These are phyloP conservation scores for Eupeodes latifasciatus DNA, from an alignment of 2,888 invertebrate species.

Conservation along the genomic window DNA sequence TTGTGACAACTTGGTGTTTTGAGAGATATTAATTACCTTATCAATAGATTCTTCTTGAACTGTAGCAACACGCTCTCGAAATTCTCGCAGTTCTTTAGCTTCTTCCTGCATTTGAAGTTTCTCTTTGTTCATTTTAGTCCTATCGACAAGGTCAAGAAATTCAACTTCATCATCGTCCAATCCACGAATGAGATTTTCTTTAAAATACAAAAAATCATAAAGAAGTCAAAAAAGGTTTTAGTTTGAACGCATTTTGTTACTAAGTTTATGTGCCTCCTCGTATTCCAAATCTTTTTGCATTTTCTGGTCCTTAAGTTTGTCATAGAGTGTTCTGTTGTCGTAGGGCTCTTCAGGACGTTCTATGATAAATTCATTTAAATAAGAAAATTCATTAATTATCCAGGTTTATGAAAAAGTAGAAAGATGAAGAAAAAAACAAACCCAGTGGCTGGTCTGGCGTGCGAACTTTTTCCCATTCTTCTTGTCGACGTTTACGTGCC, in stretches of 20 bases:
- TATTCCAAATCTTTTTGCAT: conserved; percentile 95
- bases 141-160: conserved; percentile 95
- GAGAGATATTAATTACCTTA: conserved; percentile 79
- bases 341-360: conserved; percentile 94
- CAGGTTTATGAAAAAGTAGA: too few relatives aligned
- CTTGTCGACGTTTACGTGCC: conserved; percentile 91
- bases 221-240: not conserved
- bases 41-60: conserved; percentile 88
- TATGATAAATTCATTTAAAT: conserved; percentile 81
- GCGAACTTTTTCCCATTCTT: conserved; percentile 98
- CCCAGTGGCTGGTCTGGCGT: conserved; percentile 95
- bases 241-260: conserved; percentile 86
- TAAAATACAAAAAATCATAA: conserved; percentile 20
- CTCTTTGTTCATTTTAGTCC: conserved; percentile 93
- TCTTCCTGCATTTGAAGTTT: conserved; percentile 93
- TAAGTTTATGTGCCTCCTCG: conserved; percentile 97
- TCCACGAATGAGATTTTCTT: conserved; percentile 94
- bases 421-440: conserved; percentile 81
- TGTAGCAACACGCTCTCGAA: conserved; percentile 89
- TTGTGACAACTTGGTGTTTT: not conserved
- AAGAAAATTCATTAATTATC: not conserved
- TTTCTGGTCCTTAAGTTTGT: conserved; percentile 96
- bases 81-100: conserved; percentile 92
- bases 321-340: conserved; percentile 94
- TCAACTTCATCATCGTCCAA: conserved; percentile 98